phyloP scores from a whole-genome alignment of 2,113 vertebrate species.

The Tachysurus vachellii region DNA sequence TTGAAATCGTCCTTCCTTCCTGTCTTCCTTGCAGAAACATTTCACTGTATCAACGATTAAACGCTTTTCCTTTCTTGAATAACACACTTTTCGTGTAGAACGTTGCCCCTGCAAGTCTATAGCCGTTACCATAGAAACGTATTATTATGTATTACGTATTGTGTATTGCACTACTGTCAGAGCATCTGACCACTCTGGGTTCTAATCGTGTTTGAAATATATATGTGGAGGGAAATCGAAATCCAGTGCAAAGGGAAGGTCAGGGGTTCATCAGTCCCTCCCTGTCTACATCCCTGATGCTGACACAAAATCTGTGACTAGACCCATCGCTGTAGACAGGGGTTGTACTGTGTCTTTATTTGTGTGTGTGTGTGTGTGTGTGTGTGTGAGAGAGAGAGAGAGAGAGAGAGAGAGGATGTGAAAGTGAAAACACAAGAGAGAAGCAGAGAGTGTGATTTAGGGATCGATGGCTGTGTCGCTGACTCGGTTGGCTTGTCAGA shows the following conservation, averaged over 20 bases:
- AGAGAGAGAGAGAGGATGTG: neutral
- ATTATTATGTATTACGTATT: neutral
- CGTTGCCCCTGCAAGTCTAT: neutral
- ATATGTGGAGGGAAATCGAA: neutral
- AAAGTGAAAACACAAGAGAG: neutral
- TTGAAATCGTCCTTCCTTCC: too few species aligned
- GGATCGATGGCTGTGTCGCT: conserved; percentile 34
- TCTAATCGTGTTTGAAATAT: neutral
- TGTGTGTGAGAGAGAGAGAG: neutral
- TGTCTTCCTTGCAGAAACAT: neutral
- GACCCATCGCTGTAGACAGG: neutral
- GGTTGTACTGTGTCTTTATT: neutral
- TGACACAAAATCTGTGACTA: conserved; percentile 7
- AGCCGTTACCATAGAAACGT: neutral
- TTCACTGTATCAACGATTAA: neutral
- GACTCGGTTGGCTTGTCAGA: conserved; percentile 33
- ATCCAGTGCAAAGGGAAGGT: neutral
- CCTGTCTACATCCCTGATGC: neutral
- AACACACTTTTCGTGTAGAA: neutral
- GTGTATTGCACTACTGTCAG: neutral
- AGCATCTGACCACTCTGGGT: neutral
- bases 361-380: neutral
- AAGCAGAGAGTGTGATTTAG: conserved; percentile 30
- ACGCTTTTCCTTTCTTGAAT: neutral
- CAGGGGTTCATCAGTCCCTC: neutral